Percentiles rank a stretch among this genome's conserved stretches.
Conservation (phyloP, 2,113 vertebrate species). For the Lasiurus cinereus region DNA sequence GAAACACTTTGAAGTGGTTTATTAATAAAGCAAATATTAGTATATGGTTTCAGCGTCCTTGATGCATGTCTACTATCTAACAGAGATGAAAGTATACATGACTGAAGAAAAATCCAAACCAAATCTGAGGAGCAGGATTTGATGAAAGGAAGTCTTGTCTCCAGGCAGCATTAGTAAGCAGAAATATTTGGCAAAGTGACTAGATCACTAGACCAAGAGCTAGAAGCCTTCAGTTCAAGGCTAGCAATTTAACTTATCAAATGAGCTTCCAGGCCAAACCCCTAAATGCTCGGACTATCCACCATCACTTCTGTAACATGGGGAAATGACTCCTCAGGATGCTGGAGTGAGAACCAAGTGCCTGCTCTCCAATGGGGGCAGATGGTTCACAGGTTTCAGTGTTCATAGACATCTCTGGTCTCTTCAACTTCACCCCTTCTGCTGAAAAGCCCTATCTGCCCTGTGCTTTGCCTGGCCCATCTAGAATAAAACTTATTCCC, state of each 20-base stretch:
- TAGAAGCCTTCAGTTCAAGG: not conserved
- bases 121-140: not conserved
- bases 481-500: not conserved
- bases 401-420: not conserved
- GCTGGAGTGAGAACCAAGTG: rapidly evolving
- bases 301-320: not conserved
- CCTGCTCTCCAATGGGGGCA: rapidly evolving
- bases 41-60: not conserved
- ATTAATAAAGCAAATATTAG: not conserved
- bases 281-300: not conserved
- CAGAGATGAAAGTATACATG: not conserved
- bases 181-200: not conserved
- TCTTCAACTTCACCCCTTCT: not conserved
- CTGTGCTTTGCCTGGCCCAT: not conserved
- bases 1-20: not conserved
- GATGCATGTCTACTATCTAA: not conserved
- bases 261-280: not conserved
- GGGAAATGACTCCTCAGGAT: not conserved
- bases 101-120: not conserved
- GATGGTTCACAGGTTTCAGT: not conserved
- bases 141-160: not conserved
- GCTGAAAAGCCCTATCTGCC: not conserved
- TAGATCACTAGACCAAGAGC: not conserved
- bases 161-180: not conserved
- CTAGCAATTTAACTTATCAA: not conserved